Percentiles rank a stretch among this genome's conserved stretches.
Evolutionary conservation across 2,888 invertebrate genomes (phyloP).

Genomic region (Herminia tarsipennalis): DNA sequence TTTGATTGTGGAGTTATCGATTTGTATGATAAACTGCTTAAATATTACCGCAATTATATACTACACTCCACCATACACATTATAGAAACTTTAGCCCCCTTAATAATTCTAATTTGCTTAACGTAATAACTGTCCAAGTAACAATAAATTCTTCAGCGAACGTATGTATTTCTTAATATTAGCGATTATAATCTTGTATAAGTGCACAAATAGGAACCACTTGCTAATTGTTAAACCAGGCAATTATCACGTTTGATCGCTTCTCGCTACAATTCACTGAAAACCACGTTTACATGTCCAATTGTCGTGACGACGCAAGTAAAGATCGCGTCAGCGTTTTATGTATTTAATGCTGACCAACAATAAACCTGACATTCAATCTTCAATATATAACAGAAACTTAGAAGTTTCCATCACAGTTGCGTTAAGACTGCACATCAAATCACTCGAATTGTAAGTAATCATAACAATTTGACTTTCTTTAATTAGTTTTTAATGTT

Average conservation of each 20-base stretch:
- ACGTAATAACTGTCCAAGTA: too few species aligned
- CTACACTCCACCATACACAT: too few species aligned
- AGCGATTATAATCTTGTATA: too few species aligned
- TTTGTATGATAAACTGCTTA: too few species aligned
- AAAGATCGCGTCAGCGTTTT: slow-evolving; percentile 53
- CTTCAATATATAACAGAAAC: slow-evolving; percentile 70
- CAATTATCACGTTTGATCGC: slow-evolving; percentile 48
- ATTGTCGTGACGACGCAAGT: slow-evolving; percentile 36
- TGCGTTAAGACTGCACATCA: slow-evolving; percentile 38
- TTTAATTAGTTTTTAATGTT: too few species aligned
- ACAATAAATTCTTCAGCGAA: too few species aligned
- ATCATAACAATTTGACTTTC: too few species aligned
- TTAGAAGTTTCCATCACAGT: slow-evolving; percentile 52
- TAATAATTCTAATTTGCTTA: too few species aligned
- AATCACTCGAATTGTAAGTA: slow-evolving; percentile 50
- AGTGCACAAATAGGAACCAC: slow-evolving; percentile 14
- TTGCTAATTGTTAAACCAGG: slow-evolving; percentile 6
- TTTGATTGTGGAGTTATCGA: too few species aligned
- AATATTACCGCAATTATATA: too few species aligned
- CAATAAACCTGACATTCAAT: slow-evolving; percentile 43
- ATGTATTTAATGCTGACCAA: slow-evolving; percentile 27
- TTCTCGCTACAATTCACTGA: slow-evolving; percentile 28
- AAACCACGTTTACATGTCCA: slow-evolving; percentile 54
- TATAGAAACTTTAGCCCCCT: too few species aligned
- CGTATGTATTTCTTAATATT: too few species aligned